These are phyloP conservation scores for Hydrophis major DNA, from an alignment of 2,797 vertebrate species.

Conservation along the genomic window DNA sequence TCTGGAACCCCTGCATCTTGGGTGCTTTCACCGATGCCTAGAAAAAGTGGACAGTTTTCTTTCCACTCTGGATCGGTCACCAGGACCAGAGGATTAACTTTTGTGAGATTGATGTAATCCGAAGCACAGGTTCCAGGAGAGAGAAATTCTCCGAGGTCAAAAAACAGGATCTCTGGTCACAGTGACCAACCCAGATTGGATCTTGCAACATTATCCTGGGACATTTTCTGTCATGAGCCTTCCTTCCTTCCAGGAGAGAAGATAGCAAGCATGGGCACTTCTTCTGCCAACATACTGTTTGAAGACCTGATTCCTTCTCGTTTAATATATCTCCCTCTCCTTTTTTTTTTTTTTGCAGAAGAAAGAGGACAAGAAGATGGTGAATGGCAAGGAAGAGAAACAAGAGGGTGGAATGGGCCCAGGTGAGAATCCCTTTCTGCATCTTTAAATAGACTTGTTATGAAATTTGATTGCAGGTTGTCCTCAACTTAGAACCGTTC, in stretches of 20 bases:
- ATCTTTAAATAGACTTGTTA: background rate
- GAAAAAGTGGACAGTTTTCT: background rate
- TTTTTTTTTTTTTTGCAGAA: constrained; percentile 61
- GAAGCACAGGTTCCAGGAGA: background rate
- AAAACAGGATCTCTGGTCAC: background rate
- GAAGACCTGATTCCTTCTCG: background rate
- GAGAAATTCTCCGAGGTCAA: accelerated
- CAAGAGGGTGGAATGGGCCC: constrained; percentile 51
- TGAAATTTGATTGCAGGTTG: background rate
- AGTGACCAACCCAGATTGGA: background rate
- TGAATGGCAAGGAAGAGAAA: constrained; percentile 66
- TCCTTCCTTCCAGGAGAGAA: background rate
- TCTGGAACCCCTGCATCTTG: background rate
- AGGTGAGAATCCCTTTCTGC: constrained; percentile 9
- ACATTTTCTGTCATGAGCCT: background rate
- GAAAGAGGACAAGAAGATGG: constrained; percentile 69
- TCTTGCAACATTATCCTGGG: background rate
- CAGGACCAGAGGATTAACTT: background rate
- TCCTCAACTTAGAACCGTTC: background rate
- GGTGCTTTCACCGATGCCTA: background rate
- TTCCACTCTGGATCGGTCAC: background rate
- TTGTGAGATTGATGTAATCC: background rate
- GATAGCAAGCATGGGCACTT: background rate
- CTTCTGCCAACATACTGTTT: background rate
- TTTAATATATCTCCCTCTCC: background rate